These are phyloP conservation scores for Drosophila mojavensis DNA, from an alignment of 1,140 invertebrate genomes.

Conservation along the genomic window DNA sequence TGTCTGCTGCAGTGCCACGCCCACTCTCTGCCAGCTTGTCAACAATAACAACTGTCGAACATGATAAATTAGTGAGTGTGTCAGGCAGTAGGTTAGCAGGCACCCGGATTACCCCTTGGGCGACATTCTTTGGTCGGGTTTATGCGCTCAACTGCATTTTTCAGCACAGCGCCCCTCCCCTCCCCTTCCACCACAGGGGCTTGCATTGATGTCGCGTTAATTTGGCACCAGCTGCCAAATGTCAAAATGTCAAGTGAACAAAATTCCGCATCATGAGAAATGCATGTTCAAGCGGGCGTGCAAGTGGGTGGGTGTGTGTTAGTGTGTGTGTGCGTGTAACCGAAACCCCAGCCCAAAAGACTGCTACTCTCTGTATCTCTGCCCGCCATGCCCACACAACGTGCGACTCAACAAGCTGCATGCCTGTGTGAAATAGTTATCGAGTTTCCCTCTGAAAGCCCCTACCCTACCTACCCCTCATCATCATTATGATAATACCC, in stretches of 20 bases:
- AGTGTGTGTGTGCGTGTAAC: constrained; percentile 30
- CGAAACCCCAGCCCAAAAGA: constrained; percentile 50
- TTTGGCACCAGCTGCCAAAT: constrained; percentile 77
- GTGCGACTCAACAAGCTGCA: constrained; percentile 31
- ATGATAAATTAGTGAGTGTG: constrained; percentile 73
- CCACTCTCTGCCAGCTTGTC: constrained; percentile 35
- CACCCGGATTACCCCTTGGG: neutral
- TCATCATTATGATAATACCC: constrained; percentile 73
- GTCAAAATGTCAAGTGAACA: constrained; percentile 80
- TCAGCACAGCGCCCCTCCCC: too few relatives aligned
- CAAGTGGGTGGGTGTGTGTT: neutral
- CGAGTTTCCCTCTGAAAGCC: constrained; percentile 41
- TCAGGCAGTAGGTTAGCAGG: constrained; percentile 45
- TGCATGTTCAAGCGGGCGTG: constrained; percentile 55
- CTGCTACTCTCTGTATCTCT: neutral
- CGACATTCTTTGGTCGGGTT: constrained; percentile 28
- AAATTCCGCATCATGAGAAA: constrained; percentile 78
- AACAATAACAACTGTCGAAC: constrained; percentile 66
- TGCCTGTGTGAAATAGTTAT: constrained; percentile 70
- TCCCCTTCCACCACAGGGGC: too few relatives aligned
- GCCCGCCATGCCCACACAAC: constrained; percentile 3
- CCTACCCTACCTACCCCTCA: constrained; percentile 35
- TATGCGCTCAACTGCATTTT: constrained; percentile 64
- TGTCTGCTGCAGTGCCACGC: constrained; percentile 7
- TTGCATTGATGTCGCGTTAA: constrained; percentile 58